Base-by-base conservation (phyloP, 1,140 invertebrate genomes). In the Babylonia areolata region DNA sequence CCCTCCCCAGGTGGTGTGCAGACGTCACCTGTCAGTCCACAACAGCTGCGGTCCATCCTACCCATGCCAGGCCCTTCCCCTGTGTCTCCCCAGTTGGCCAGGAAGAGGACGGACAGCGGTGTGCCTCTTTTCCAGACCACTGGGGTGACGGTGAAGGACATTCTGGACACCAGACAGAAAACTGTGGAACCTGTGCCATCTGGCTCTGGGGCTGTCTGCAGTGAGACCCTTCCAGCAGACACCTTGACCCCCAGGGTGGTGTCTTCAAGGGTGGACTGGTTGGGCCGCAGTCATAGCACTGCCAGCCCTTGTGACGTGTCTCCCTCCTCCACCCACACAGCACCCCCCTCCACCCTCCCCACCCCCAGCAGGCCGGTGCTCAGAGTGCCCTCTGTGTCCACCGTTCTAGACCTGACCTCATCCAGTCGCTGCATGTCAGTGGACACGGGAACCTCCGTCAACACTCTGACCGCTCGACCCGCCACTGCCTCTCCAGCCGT, bases 371-470 rank as follows among this genome's bases (percentile, higher is more conserved):
- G 87, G 71, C 88, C 90, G 37, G 89, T 91, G 3, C 87, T 91
- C 5, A 88, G 88, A 54, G 88, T 91, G 42, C 90, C 90, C 39
- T 80, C 79, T 69, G 85, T 91, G 37, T 33, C 69, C 23, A 20
- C 64, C 11, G 78, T 37, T 42, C 85, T 37, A 64, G 84, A 78
- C 51, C n/a, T 35, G 31, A 42, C 75, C 77, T n/a, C n/a, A n/a
- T 58, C 42, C n/a, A 71, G 20, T 17, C 37, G 64, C 54, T n/a
- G 23, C 23, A 20, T 81, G 54, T 84, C 82, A 11, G 12, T 33
- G 12, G 82, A 84, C 40, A 73, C 82, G 5, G 82, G 82, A 11
- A 73, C 39, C 1, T 35, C 64, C 9, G 82, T 42, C 33, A 84
- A 40, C 40, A 75, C 81, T 69, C 64, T 82, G 64, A 15, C 81